Base-by-base conservation (phyloP, 2,888 invertebrate genomes). In the Syrphus vitripennis region DNA sequence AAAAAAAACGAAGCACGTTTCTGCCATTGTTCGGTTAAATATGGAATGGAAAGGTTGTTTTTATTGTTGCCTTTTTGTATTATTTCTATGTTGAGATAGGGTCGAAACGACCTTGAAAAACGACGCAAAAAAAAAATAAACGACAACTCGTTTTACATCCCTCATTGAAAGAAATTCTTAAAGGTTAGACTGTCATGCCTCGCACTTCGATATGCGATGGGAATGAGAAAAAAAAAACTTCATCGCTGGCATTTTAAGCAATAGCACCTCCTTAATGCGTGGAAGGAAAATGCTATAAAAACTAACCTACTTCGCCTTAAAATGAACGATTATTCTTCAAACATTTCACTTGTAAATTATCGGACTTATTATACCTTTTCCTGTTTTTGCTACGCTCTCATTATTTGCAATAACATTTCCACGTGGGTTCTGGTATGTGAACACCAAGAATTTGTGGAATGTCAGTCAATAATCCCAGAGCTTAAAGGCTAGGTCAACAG, bases 1-100 rank as follows among this genome's bases (percentile, higher is more conserved):
- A 71, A 63, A 19, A 71, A 71, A 63, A 16, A 63, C 37, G 26
- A n/a, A 37, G 45, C 79, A 72, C 79, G 65, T 72, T 79, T 65
- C 21, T 2, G 34, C 40, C 63, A 53, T 65, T 71, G 53, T 40
- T 16, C n/a, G 26, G 12, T 45, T 40, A 26, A 29, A 6, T 45
- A 31, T 67, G 24, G 16, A 61, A 45, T 67, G 31, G 19, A 34
- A 69, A 76, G 40, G 5, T 9, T 3, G 16, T 34, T 34, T 34
- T 19, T 3, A 4, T 48, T 12, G 9, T 7, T 2, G n/a, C 4
- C 3, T 21, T 6, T 3, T 34, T 59, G n/a, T n/a, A n/a, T 24
- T 55, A 12, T 34, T 48, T 31, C 31, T 29, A 16, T 29, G 50
- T 61, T 71, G 24, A 26, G 53, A 24, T 65, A 67, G 65, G 37